Percentiles rank a stretch among this genome's conserved stretches.
These are phyloP conservation scores for Pelobates cultripes DNA, from an alignment of 2,797 vertebrate genomes.

Conservation along the genomic window DNA sequence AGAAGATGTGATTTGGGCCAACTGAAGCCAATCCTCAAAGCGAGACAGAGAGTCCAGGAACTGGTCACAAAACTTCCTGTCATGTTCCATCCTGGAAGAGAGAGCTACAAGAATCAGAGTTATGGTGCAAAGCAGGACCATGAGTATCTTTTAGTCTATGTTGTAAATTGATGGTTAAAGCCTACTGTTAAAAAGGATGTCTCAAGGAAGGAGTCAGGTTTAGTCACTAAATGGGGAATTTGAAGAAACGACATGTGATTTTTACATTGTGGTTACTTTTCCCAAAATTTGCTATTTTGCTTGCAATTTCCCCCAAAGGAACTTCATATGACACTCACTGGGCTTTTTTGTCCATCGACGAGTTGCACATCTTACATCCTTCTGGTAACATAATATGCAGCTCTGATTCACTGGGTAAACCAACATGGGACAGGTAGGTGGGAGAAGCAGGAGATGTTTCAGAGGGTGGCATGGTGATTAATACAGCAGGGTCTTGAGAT, in stretches of 20 bases:
- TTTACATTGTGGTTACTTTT: no score
- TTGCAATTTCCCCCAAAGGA: no score
- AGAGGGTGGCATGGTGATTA: neutral
- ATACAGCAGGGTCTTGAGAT: neutral
- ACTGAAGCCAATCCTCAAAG: slow-evolving; percentile 69
- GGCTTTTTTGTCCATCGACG: slow-evolving; percentile 24
- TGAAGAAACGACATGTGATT: no score
- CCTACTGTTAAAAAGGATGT: neutral
- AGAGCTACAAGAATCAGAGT: neutral
- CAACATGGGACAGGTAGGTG: neutral
- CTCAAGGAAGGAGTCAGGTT: neutral
- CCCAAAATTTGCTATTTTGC: no score
- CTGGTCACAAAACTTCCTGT: slow-evolving; percentile 69
- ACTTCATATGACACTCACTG: slow-evolving; percentile 19
- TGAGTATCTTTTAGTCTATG: no score
- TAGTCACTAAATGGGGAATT: no score
- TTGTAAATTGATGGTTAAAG: no score
- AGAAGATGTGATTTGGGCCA: slow-evolving; percentile 59
- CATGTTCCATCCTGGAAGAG: slow-evolving; percentile 63
- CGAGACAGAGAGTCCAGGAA: slow-evolving; percentile 71
- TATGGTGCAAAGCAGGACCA: no score
- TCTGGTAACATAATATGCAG: neutral
- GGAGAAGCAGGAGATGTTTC: no score
- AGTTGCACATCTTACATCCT: slow-evolving; percentile 27
- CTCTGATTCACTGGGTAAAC: neutral